These are phyloP conservation scores for Trichonephila clavipes DNA, from an alignment of 1,140 invertebrate genomes.

Conservation along the genomic window DNA sequence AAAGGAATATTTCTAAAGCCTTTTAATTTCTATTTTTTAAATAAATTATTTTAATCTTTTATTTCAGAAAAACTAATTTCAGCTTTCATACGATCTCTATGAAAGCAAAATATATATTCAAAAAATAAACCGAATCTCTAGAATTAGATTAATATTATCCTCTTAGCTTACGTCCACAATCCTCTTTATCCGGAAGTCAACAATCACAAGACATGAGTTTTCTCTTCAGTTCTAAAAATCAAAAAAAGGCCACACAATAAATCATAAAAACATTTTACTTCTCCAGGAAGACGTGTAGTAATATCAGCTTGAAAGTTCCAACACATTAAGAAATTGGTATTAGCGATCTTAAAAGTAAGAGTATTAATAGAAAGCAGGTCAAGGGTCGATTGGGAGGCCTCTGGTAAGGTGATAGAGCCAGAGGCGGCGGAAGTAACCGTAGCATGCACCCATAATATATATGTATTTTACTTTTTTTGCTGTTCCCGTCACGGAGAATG, in stretches of 20 bases:
- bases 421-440: slow-evolving; percentile 54
- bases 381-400: slow-evolving; percentile 36
- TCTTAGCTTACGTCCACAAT: too few relatives aligned
- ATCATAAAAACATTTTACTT: neutral
- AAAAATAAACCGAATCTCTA: too few relatives aligned
- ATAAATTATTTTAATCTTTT: too few relatives aligned
- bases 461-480: slow-evolving; percentile 18
- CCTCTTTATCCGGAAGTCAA: neutral
- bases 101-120: too few relatives aligned
- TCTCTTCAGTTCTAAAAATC: neutral
- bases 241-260: neutral
- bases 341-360: slow-evolving; percentile 66
- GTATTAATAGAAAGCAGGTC: slow-evolving; percentile 73
- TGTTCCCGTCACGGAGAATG: slow-evolving; percentile 13
- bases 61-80: too few relatives aligned
- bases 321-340: slow-evolving; percentile 9
- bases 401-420: slow-evolving; percentile 41
- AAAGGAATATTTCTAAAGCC: too few relatives aligned
- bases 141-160: too few relatives aligned
- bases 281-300: neutral
- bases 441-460: slow-evolving; percentile 29
- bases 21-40: too few relatives aligned
- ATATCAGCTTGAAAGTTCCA: slow-evolving; percentile 7
- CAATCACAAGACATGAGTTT: neutral
- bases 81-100: too few relatives aligned